Percentiles rank a stretch among this genome's conserved stretches.
These are phyloP conservation scores for Metridium senile DNA, from an alignment of 92 coral and sea anemone species.

Conservation along the genomic window DNA sequence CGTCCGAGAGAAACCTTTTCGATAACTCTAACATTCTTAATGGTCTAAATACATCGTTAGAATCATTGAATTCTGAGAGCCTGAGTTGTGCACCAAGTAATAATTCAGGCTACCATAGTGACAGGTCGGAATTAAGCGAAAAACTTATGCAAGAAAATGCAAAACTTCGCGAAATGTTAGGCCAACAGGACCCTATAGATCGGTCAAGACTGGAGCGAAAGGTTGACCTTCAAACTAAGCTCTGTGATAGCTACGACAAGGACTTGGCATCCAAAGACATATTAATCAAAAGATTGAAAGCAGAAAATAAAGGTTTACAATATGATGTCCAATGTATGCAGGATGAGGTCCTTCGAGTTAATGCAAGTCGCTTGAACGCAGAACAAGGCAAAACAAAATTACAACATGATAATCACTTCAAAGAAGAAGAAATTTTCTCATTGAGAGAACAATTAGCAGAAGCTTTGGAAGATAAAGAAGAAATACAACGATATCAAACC, in stretches of 20 bases:
- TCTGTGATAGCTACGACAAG: slow-evolving; percentile 83
- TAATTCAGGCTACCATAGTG: slow-evolving; percentile 51
- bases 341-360: slow-evolving; percentile 78
- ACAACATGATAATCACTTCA: slow-evolving; percentile 65
- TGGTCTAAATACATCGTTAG: slow-evolving; percentile 41
- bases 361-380: slow-evolving; percentile 71
- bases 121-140: slow-evolving; percentile 58
- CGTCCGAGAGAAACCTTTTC: slow-evolving; percentile 12
- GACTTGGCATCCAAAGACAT: slow-evolving; percentile 81
- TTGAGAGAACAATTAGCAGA: slow-evolving; percentile 57
- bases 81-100: slow-evolving; percentile 42
- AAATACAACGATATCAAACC: slow-evolving; percentile 50
- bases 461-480: slow-evolving; percentile 53
- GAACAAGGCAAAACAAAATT: slow-evolving; percentile 66
- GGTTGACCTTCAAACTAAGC: slow-evolving; percentile 65
- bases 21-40: slow-evolving; percentile 27
- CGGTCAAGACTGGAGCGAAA: slow-evolving; percentile 68
- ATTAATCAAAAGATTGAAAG: slow-evolving; percentile 76
- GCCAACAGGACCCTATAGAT: slow-evolving; percentile 57
- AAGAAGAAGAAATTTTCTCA: slow-evolving; percentile 65
- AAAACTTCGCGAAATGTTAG: slow-evolving; percentile 58
- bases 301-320: slow-evolving; percentile 82
- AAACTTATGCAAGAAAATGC: slow-evolving; percentile 68
- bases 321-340: slow-evolving; percentile 80
- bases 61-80: slow-evolving; percentile 46